Conservation (phyloP, 2,888 invertebrate genomes). For the Ochropacha duplaris region DNA sequence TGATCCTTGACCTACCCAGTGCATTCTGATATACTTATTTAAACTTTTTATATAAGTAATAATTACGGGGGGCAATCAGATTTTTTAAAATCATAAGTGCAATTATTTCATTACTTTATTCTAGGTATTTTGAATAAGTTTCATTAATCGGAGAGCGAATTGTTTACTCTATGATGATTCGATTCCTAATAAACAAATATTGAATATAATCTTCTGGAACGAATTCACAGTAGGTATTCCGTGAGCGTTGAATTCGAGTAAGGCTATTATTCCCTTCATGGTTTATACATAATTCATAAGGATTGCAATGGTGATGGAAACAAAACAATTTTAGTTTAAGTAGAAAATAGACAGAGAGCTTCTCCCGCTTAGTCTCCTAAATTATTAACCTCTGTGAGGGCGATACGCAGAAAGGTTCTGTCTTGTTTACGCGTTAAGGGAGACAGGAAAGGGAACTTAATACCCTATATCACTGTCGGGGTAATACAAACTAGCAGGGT, state of each 20-base stretch:
- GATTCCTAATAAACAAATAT: not conserved
- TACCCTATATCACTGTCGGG: slow-evolving; percentile 82
- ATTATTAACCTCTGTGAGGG: slow-evolving; percentile 79
- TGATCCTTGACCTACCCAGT: too few species aligned
- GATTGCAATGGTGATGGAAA: slow-evolving; percentile 58
- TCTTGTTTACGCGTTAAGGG: slow-evolving; percentile 82
- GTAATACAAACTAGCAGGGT: slow-evolving; percentile 80
- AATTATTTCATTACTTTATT: not conserved
- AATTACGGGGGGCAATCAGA: too few species aligned
- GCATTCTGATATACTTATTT: too few species aligned
- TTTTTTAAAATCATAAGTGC: not conserved
- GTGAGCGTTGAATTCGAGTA: slow-evolving; percentile 34
- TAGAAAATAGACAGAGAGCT: slow-evolving; percentile 67
- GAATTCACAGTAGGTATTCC: slow-evolving; percentile 34
- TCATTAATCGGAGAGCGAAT: not conserved
- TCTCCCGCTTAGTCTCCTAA: slow-evolving; percentile 74
- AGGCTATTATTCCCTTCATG: slow-evolving; percentile 31
- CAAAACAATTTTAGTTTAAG: slow-evolving; percentile 71
- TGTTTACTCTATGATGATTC: not conserved
- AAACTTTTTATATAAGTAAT: too few species aligned
- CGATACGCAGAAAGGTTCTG: slow-evolving; percentile 78
- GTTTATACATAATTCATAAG: slow-evolving; percentile 49
- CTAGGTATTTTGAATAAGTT: not conserved
- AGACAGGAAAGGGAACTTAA: slow-evolving; percentile 78
- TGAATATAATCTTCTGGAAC: too few species aligned